A percentile compares a stretch with the other conserved stretches of the same genome.
phyloP scores from a whole-genome alignment of 2,797 vertebrate genomes.

The Mycteria americana region DNA sequence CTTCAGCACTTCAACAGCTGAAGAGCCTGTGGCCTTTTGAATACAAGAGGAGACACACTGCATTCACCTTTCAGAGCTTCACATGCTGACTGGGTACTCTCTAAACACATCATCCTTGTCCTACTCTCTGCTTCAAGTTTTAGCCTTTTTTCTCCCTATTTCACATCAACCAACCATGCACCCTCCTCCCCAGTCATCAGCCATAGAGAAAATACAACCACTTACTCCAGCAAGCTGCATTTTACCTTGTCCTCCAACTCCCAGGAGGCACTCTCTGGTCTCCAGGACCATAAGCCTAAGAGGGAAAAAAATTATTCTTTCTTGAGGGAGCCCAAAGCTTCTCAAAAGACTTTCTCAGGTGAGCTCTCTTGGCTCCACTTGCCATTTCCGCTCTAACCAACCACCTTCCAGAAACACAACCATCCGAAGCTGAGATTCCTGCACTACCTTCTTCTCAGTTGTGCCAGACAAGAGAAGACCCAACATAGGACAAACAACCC shows the following conservation, averaged over 20 bases:
- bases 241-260: not conserved
- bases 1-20: not conserved
- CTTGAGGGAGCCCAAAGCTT: not conserved
- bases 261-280: not conserved
- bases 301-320: not conserved
- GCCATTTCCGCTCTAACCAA: not conserved
- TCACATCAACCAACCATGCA: not conserved
- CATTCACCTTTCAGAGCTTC: not conserved
- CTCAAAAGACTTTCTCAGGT: not conserved
- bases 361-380: not conserved
- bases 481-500: not conserved
- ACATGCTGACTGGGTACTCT: rapidly evolving
- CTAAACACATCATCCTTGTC: not conserved
- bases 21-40: not conserved
- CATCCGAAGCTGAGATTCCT: not conserved
- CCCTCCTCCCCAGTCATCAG: not conserved
- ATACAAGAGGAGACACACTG: not conserved
- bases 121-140: not conserved
- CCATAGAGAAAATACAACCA: not conserved
- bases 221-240: not conserved
- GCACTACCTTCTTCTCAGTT: not conserved
- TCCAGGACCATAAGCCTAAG: not conserved
- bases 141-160: not conserved
- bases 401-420: not conserved
- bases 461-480: not conserved